A percentile compares a stretch with the other conserved stretches of the same genome.
Evolutionary conservation across 1,140 invertebrate genomes (phyloP).

Genomic region (Gonatopus flavifemur): DNA sequence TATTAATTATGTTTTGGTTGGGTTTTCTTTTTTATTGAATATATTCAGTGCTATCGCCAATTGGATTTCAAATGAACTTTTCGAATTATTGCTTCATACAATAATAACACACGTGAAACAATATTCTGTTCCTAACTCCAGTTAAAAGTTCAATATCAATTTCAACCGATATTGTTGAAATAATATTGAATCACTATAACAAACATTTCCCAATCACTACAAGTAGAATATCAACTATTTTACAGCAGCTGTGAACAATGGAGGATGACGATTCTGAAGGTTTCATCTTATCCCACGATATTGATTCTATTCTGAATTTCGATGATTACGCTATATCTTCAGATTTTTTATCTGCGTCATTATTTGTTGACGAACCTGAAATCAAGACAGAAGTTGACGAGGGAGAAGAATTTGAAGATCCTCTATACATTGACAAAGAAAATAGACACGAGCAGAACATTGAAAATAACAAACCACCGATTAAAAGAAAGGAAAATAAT

Average conservation of each 20-base stretch:
- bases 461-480: neutral
- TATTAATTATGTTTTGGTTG: no score
- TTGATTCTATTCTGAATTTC: conserved; percentile 15
- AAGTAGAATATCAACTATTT: neutral
- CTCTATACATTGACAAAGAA: conserved; percentile 1
- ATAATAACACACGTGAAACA: no score
- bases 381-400: neutral
- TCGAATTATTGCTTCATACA: no score
- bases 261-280: conserved; percentile 12
- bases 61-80: no score
- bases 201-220: neutral
- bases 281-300: conserved; percentile 30
- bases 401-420: conserved; percentile 5
- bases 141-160: no score
- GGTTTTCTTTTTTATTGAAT: no score
- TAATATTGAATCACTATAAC: neutral
- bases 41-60: no score
- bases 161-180: conserved; percentile 4
- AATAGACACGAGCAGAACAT: neutral
- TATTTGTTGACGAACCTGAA: neutral
- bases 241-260: neutral
- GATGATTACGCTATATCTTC: conserved; percentile 7
- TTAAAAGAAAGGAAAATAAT: neutral
- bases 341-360: conserved; percentile 14
- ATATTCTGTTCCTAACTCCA: no score